phyloP scores from a whole-genome alignment of 2,888 invertebrate species.

The Leptopilina myrica region DNA sequence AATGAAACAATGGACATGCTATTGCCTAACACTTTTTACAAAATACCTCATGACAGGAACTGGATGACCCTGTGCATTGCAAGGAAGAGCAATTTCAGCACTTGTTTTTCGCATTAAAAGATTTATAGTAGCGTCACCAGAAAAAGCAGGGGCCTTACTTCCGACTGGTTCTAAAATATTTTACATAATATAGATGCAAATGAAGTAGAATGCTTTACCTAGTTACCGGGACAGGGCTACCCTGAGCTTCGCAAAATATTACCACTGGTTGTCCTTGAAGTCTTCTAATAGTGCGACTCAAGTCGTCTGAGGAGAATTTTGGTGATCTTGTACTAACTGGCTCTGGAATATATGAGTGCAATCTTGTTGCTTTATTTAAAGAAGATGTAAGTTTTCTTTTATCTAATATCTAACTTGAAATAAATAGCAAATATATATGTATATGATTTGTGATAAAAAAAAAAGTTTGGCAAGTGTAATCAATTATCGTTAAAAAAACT shows the following conservation, averaged over 20 bases:
- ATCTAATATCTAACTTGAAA: neutral
- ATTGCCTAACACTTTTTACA: constrained; percentile 48
- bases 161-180: constrained; percentile 78
- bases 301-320: constrained; percentile 80
- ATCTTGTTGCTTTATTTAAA: constrained; percentile 4
- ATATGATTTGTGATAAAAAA: too few species aligned
- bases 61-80: constrained; percentile 84
- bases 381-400: neutral
- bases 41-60: constrained; percentile 80
- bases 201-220: constrained; percentile 78
- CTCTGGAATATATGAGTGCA: constrained; percentile 70
- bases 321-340: constrained; percentile 80
- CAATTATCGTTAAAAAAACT: too few species aligned
- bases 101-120: constrained; percentile 63
- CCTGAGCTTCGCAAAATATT: constrained; percentile 83
- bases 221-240: constrained; percentile 84
- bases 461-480: too few species aligned
- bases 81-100: constrained; percentile 79
- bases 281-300: constrained; percentile 80
- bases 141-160: constrained; percentile 79
- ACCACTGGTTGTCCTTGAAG: constrained; percentile 78
- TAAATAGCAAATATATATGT: too few species aligned
- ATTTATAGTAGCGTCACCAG: constrained; percentile 78
- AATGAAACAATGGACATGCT: constrained; percentile 10
- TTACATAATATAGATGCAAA: constrained; percentile 72